These are phyloP conservation scores for Morinoia aosen DNA, from an alignment of 2,888 invertebrate genomes.

Conservation along the genomic window DNA sequence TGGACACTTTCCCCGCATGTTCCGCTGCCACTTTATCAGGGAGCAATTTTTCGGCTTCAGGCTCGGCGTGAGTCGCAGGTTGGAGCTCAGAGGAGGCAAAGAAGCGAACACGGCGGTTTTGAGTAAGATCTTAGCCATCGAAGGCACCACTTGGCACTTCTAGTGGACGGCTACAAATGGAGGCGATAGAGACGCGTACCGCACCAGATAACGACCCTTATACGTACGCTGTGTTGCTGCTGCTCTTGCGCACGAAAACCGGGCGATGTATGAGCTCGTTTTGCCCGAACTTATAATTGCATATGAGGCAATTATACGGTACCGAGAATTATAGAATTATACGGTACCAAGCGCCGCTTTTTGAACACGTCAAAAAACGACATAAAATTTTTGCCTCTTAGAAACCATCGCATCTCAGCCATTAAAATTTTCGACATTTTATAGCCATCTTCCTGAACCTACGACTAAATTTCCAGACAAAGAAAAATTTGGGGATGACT, in stretches of 20 bases:
- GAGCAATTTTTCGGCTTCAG: slow-evolving; percentile 1
- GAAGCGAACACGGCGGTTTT: neutral
- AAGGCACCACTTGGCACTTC: neutral
- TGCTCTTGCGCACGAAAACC: neutral
- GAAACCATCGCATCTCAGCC: no score
- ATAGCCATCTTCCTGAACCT: no score
- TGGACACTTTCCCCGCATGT: slow-evolving; percentile 29
- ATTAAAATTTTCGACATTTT: no score
- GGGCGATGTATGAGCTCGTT: no score
- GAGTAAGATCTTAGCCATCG: slow-evolving; percentile 6
- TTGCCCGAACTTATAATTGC: neutral
- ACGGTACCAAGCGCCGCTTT: no score
- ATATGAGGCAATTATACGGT: no score
- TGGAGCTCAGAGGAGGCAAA: neutral
- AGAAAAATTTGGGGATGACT: no score
- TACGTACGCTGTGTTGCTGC: neutral
- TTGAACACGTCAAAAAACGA: no score
- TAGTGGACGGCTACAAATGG: neutral
- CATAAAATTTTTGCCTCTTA: no score
- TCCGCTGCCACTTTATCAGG: slow-evolving; percentile 39
- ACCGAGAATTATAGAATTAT: no score
- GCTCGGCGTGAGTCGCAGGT: neutral
- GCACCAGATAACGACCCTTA: neutral
- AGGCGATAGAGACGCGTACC: neutral
- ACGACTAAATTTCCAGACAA: no score